These are phyloP conservation scores for Lordiphosa clarofinis DNA, from an alignment of 1,140 invertebrate species.

Conservation along the genomic window DNA sequence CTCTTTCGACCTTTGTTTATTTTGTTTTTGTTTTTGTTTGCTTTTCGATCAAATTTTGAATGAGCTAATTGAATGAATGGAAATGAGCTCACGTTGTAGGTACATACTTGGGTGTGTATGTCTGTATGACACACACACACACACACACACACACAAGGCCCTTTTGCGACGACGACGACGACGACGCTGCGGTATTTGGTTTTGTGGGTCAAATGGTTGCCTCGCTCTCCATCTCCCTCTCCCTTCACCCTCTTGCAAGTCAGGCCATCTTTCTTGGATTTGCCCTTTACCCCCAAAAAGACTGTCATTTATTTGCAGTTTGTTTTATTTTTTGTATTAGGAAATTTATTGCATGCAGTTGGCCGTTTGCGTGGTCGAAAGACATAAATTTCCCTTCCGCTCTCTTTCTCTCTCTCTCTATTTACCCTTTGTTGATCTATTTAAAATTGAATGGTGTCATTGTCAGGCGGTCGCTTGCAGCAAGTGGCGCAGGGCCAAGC, in stretches of 20 bases:
- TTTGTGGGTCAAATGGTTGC: conserved; percentile 62
- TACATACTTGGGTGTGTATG: not conserved
- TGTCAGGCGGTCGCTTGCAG: conserved; percentile 26
- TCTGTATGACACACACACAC: conserved; percentile 10
- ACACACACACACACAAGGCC: conserved; percentile 1
- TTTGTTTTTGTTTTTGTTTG: not conserved
- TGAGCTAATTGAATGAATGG: not conserved
- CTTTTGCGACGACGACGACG: conserved; percentile 10
- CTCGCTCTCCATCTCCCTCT: not conserved
- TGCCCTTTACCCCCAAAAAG: not conserved
- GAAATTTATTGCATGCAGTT: conserved; percentile 47
- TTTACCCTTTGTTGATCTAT: conserved; percentile 35
- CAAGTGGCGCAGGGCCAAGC: not conserved
- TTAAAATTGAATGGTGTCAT: conserved; percentile 65
- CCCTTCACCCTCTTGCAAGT: not conserved
- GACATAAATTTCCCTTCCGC: conserved; percentile 45
- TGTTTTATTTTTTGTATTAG: conserved; percentile 15
- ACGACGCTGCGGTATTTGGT: conserved; percentile 39
- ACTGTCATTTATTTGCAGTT: conserved; percentile 24
- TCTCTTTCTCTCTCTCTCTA: not conserved
- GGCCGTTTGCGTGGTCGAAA: conserved; percentile 42
- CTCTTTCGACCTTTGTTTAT: too few relatives aligned
- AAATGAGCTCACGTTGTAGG: not conserved
- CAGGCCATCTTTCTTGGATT: not conserved
- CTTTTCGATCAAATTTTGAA: not conserved